Conservation (phyloP, 2,113 vertebrate species). For the Cyprinus carpio region DNA sequence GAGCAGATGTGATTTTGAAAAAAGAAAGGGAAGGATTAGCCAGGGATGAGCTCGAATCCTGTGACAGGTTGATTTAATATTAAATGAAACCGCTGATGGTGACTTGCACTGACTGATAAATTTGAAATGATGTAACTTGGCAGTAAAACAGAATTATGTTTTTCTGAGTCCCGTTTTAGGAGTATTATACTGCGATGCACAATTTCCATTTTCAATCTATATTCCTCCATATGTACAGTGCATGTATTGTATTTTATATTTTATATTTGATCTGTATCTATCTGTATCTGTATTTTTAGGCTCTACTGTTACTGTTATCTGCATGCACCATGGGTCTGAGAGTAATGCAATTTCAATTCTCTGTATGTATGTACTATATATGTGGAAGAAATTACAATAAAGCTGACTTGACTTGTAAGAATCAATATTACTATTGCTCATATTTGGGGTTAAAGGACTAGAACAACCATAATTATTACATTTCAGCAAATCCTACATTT, state of each 20-base stretch:
- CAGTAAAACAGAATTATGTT: slow-evolving; percentile 40
- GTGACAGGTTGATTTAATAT: slow-evolving; percentile 43
- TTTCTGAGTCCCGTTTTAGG: slow-evolving; percentile 13
- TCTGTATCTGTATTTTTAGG: no score
- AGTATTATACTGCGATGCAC: background rate
- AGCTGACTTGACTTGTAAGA: no score
- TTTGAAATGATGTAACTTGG: slow-evolving; percentile 27
- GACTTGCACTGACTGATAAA: slow-evolving; percentile 33
- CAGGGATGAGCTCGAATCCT: slow-evolving; percentile 25
- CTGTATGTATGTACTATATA: no score
- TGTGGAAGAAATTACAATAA: no score
- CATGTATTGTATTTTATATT: no score
- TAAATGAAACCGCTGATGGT: slow-evolving; percentile 22
- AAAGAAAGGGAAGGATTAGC: slow-evolving; percentile 27
- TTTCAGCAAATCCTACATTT: background rate
- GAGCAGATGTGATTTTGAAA: slow-evolving; percentile 17
- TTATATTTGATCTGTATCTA: no score
- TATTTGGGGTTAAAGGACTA: background rate
- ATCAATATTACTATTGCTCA: background rate
- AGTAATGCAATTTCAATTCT: no score
- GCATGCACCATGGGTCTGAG: no score
- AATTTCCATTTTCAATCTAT: slow-evolving; percentile 30
- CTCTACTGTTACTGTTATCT: no score
- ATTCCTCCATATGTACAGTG: slow-evolving; percentile 4
- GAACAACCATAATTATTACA: background rate